Percentiles rank a stretch among this genome's conserved stretches.
Evolutionary conservation across 1,140 invertebrate genomes (phyloP).

Genomic region (Hyles euphorbiae): DNA sequence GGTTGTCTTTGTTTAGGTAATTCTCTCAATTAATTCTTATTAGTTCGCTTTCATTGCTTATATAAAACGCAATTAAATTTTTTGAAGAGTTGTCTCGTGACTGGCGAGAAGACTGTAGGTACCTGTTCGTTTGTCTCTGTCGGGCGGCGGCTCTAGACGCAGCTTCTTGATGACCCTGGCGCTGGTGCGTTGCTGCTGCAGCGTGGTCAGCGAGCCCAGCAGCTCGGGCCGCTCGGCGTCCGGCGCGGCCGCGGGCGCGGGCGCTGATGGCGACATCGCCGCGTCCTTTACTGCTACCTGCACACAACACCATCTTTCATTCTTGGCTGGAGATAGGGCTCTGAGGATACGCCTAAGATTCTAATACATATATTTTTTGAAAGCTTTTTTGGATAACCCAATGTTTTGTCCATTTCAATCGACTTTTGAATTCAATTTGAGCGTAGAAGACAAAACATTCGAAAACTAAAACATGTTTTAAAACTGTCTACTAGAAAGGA

Average conservation of each 20-base stretch:
- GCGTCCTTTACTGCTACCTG: slow-evolving; percentile 24
- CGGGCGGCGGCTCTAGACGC: slow-evolving; percentile 65
- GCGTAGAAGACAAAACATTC: no score
- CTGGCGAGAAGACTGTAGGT: no score
- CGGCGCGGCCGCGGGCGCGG: slow-evolving; percentile 1
- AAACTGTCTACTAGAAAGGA: background rate
- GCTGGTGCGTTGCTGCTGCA: slow-evolving; percentile 78
- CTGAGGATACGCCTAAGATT: no score
- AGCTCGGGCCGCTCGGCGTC: slow-evolving; percentile 66
- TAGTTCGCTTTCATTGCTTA: no score
- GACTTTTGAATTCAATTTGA: no score
- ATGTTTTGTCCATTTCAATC: background rate
- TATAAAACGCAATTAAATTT: no score
- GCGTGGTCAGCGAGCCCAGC: slow-evolving; percentile 78
- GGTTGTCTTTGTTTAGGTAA: no score
- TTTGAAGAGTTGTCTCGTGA: no score
- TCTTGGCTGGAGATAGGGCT: no score
- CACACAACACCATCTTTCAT: no score
- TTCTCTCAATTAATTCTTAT: no score
- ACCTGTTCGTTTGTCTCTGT: slow-evolving; percentile 28
- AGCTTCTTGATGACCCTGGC: slow-evolving; percentile 82
- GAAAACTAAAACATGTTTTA: background rate
- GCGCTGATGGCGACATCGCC: slow-evolving; percentile 38
- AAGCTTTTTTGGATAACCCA: background rate
- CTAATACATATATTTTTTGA: no score